Evolutionary conservation across 1,140 invertebrate genomes (phyloP), one percentile per base, ranked within the genome.

Genomic region (Ditylenchus dipsaci): DNA sequence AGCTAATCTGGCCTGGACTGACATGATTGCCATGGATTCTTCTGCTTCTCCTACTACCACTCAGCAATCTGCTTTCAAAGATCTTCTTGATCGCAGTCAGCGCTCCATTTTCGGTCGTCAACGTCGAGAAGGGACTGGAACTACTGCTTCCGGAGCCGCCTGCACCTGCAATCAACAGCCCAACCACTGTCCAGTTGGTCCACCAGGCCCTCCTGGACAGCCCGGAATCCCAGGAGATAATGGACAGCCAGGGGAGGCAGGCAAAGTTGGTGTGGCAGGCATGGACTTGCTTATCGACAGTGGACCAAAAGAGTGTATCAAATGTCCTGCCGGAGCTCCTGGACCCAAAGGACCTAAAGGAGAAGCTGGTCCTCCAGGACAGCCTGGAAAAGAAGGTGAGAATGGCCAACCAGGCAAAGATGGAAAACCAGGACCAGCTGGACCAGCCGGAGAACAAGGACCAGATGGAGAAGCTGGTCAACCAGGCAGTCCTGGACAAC

Each of bases 171-270:
- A 38, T 17, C n/a, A 17, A 53, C 49, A 53, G 23, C 49, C n/a
- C 15, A 21, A 21, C n/a, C 49, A 53, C 15, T 65, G 62, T 29
- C 21, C 30, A 21, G 33, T 11, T 21, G 33, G 64, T 17, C 49
- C 64, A 11, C 64, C 47, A 26, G 64, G 64, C 23, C 64, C 64
- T 13, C 64, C 64, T 21, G 64, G 64, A 23, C 49, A 56, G 17
- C 49, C 64, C 13, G 64, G 64, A n/a, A 38, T 38, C 8, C 45
- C 33, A 26, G 64, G 64, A 11, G 29, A 30, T n/a, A 47, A 65
- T 59, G 64, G 64, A 49, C 33, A 23, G 26, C 64, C 64, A 23
- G 64, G 49, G 21, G 43, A 38, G 1, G 17, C 47, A 13, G 49
- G 57, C 29, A 19, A 58, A 21, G 38, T 43, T 9, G 21, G 21